Base-by-base conservation (phyloP, 2,888 invertebrate species). In the Pammene fasciana region DNA sequence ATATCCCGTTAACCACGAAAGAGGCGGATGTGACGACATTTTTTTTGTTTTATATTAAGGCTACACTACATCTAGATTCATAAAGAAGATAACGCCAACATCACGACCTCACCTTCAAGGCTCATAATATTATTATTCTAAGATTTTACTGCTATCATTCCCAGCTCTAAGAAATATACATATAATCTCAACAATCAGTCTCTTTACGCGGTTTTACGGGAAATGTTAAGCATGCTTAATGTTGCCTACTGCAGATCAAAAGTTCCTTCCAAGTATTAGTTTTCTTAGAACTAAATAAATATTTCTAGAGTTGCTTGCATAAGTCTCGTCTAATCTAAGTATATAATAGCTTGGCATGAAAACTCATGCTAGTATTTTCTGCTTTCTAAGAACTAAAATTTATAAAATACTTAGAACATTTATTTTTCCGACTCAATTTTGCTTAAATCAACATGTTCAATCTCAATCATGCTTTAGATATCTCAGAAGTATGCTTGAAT, bases 231-330 rank as follows among this genome's bases (percentile, higher is more conserved):
- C n/a, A 11, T 54, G 45, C 16, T 64, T 64, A 10, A 18, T 16
- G 26, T 62, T 38, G 48, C 43, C 50, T 57, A 41, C 46, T 26
- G 60, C 65, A 56, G 45, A 48, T 48, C 46, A 57, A 65, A 26
- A 38, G 62, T 36, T 50, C 56, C 56, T 11, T 60, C 46, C 54
- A 65, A 70, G 52, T 18, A 48, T 56, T 11, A 36, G 46, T 65
- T 60, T 60, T 60, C 54, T 26, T 59, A 55, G 46, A 34, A 46
- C 18, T 36, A 11, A 43, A 52, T 57, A 55, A 38, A 46, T 26
- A 48, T 65, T 55, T 54, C 8, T 36, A 9, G 16, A 38, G 56
- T 54, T 54, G 46, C 61, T 67, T n/a, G 55, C 60, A 46, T 54
- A 57, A 65, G 46, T 48, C 26, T 43, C 45, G 4, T 26, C 8